phyloP scores from a whole-genome alignment of 2,113 vertebrate genomes.

The Lepus europaeus region DNA sequence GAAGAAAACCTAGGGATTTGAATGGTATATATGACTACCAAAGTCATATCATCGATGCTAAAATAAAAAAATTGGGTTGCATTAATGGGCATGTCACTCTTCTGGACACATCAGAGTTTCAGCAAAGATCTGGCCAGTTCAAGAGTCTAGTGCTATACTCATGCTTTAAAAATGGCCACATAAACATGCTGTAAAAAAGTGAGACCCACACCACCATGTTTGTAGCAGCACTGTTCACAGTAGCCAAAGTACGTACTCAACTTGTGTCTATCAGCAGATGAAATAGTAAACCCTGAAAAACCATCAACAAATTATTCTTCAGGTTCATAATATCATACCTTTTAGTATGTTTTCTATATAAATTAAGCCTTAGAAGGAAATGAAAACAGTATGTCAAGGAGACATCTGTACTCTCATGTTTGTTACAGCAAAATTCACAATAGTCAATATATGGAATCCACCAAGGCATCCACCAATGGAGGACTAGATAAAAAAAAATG shows the following conservation, averaged over 20 bases:
- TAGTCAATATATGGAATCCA: no score
- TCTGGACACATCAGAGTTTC: no score
- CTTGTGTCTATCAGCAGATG: background rate
- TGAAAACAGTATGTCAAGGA: no score
- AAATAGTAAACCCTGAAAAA: background rate
- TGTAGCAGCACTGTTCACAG: no score
- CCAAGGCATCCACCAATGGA: no score
- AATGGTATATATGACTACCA: no score
- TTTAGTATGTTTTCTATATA: background rate
- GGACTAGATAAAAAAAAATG: no score
- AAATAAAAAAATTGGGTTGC: background rate
- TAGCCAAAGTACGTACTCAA: no score
- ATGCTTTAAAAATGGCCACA: background rate
- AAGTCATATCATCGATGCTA: background rate
- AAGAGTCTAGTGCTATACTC: background rate
- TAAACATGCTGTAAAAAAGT: no score
- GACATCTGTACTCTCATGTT: no score
- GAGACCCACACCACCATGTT: no score
- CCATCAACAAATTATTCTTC: background rate
- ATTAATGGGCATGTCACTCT: background rate
- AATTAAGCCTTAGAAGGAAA: background rate
- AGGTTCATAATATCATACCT: slow-evolving; percentile 17
- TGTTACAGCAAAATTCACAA: no score
- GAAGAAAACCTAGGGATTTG: background rate
- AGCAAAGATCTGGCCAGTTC: background rate